Evolutionary conservation across 2,113 vertebrate species (phyloP).

Genomic region (Orcinus orca): DNA sequence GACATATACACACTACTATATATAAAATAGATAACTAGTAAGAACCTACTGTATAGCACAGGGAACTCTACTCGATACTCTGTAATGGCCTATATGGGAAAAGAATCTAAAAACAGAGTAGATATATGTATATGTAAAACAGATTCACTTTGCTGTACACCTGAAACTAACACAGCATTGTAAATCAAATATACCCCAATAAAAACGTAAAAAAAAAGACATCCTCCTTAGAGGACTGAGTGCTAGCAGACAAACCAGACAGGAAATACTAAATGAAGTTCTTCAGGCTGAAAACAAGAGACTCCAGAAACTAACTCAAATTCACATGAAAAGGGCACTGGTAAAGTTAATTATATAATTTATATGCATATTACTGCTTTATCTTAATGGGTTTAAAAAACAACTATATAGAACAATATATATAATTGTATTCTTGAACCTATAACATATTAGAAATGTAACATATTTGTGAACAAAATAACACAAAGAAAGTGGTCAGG

Average conservation of each 20-base stretch:
- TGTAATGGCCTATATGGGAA: neutral
- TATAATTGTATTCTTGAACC: neutral
- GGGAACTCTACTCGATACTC: neutral
- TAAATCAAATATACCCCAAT: neutral
- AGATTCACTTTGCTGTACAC: neutral
- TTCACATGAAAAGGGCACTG: neutral
- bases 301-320: neutral
- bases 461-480: neutral
- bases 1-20: neutral
- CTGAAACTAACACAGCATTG: neutral
- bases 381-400: neutral
- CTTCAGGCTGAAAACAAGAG: neutral
- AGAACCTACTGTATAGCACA: neutral
- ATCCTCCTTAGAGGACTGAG: neutral
- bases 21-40: neutral
- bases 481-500: neutral
- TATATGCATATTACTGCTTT: neutral
- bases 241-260: neutral
- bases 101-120: neutral
- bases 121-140: neutral
- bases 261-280: neutral
- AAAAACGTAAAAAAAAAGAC: neutral
- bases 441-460: neutral
- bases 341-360: neutral
- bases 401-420: neutral